Evolutionary conservation across 1,140 invertebrate genomes (phyloP), one percentile per base, ranked within the genome.

Genomic region (Zaprionus lachaisei): DNA sequence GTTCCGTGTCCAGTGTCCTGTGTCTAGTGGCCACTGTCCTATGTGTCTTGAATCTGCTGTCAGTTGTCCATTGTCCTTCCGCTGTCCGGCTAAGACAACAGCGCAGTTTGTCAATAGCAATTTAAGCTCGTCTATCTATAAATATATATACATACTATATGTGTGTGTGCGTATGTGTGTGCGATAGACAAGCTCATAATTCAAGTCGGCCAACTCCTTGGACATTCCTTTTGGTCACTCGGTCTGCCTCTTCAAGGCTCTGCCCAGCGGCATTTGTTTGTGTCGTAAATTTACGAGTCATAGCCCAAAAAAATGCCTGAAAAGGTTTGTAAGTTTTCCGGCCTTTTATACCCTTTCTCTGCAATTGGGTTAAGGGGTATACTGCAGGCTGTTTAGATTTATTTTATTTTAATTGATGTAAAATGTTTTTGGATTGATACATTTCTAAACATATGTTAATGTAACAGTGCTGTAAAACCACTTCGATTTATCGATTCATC

Each of bases 141-240:
- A 75, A 75, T 62, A 74, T 69, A 15, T 74, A 56, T 55, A 34
- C 20, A 7, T n/a, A 56, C 24, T 22, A 22, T 57, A 26, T 63
- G 62, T 62, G 61, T 70, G 49, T 63, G 55, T 26, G 24, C 24
- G 24, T 5, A 26, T 49, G 24, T 60, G 66, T 81, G 63, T 76
- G 70, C 44, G 63, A 54, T 57, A 77, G 79, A 63, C 69, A 75
- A 79, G 82, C 75, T 76, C 75, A 85, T 85, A 85, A 85, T 68
- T 85, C 79, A 81, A 72, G 34, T 76, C 56, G 66, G 47, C 47
- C 72, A 75, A 75, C 72, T 75, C 34, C 72, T 75, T 75, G 49
- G 54, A 63, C 72, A 70, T 70, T 60, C 72, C 38, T 62, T 69
- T 26, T 20, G 17, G 26, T 20, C 6, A 31, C 41, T 58, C 31